Evolutionary conservation across 2,888 invertebrate species (phyloP), one percentile per base, ranked within the genome.

Genomic region (Pterostichus niger): DNA sequence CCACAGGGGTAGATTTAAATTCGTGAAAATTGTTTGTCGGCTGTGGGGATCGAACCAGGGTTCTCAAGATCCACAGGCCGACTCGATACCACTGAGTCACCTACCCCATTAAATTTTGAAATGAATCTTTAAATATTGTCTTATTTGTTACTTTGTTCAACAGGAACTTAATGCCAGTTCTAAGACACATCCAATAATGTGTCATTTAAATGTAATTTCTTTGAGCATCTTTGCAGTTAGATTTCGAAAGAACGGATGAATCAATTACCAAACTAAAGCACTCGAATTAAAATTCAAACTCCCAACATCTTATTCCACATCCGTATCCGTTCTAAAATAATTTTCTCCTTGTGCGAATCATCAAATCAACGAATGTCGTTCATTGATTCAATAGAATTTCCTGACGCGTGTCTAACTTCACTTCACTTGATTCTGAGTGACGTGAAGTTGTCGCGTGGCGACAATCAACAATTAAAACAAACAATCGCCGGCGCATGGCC

Each of bases 381-480:
- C 52, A 52, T 52, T 52, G 52, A 2, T 71, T 44, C 68, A 71
- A 40, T 71, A 71, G 40, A 71, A 71, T 71, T 71, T 71, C 68
- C 68, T 71, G 68, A 71, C 68, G 68, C 68, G 68, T 71, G 68
- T 71, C 68, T 71, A 71, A 71, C 68, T 71, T 71, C 68, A 40
- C 64, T 24, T 68, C 64, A 71, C 68, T 71, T 71, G 68, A 71
- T 71, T 71, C 40, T 71, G 68, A 71, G 68, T 71, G 68, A 71
- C 68, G 31, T 71, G 68, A 71, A 71, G 68, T 71, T 71, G 85
- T 75, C 86, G 85, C 86, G 87, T 86, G 87, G 84, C 85, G 78
- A 83, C 86, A 87, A 87, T 87, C 87, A 87, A 86, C 86, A 86
- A 87, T 87, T 88, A 87, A 87, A 87, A 86, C 87, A 87, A 87